These are phyloP conservation scores for Mercenaria mercenaria DNA, from an alignment of 1,140 invertebrate species.

Conservation along the genomic window DNA sequence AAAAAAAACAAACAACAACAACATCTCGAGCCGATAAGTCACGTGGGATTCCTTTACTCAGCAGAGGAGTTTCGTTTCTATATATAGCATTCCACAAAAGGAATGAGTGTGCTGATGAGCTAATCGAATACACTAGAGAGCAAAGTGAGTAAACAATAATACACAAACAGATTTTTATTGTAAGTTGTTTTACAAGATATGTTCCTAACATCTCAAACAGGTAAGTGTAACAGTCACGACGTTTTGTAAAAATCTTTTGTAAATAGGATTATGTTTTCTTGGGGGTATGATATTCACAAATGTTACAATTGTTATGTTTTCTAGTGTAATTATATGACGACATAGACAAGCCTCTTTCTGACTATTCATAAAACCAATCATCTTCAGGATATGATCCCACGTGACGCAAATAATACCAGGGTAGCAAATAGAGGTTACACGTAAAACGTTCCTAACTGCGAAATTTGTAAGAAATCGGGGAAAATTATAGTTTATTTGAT, in stretches of 20 bases:
- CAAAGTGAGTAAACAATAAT: not conserved
- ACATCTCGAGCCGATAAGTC: no score
- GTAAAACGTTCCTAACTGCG: constrained; percentile 56
- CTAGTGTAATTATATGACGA: constrained; percentile 43
- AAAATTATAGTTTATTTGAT: not conserved
- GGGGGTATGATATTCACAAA: no score
- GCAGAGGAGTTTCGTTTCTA: no score
- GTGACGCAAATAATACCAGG: constrained; percentile 65
- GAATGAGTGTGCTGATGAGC: constrained; percentile 8
- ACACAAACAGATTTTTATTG: no score
- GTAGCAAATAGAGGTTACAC: constrained; percentile 68
- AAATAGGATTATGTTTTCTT: no score
- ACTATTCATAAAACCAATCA: constrained; percentile 19
- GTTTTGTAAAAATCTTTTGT: no score
- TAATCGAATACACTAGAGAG: constrained; percentile 14
- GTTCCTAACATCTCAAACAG: no score
- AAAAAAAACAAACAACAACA: no score
- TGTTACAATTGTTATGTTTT: no score
- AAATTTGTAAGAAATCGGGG: not conserved
- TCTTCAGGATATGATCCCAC: not conserved
- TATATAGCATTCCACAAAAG: constrained; percentile 37
- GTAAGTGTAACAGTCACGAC: no score
- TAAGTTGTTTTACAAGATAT: no score
- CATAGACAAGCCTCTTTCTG: constrained; percentile 57
- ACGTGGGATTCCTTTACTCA: no score